phyloP scores from a whole-genome alignment of 2,797 vertebrate genomes.

The Esox masquinongy region DNA sequence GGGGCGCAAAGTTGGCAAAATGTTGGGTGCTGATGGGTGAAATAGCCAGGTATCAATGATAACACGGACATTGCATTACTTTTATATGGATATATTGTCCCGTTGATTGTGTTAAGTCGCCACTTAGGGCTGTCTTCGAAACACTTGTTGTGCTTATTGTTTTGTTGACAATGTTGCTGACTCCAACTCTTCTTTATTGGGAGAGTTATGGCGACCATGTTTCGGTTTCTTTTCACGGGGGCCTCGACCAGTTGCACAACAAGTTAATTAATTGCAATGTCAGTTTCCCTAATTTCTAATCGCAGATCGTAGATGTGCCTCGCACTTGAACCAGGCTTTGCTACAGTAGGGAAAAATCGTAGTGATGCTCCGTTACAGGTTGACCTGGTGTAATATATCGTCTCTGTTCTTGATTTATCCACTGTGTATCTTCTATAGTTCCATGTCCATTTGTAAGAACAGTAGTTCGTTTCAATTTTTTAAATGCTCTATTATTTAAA shows the following conservation, averaged over 20 bases:
- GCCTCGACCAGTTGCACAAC: background rate
- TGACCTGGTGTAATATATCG: too few species aligned
- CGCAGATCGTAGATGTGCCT: background rate
- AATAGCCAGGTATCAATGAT: constrained; percentile 12
- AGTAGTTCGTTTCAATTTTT: too few species aligned
- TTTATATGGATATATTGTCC: background rate
- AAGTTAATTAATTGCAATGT: background rate
- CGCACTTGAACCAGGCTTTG: background rate
- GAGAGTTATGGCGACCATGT: constrained; percentile 44
- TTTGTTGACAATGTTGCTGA: constrained; percentile 16
- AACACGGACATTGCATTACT: background rate
- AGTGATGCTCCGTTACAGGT: too few species aligned
- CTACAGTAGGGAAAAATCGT: too few species aligned
- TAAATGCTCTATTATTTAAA: too few species aligned
- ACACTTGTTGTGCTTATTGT: background rate
- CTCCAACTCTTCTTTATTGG: constrained; percentile 28
- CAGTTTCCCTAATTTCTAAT: background rate
- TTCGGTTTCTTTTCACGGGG: constrained; percentile 38
- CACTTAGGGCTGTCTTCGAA: constrained; percentile 14
- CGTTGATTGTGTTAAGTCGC: constrained; percentile 5
- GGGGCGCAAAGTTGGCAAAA: constrained; percentile 59
- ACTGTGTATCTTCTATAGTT: too few species aligned
- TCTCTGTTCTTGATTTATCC: too few species aligned
- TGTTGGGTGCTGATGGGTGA: constrained; percentile 21
- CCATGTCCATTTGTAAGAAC: too few species aligned